phyloP scores from a whole-genome alignment of 1,140 invertebrate genomes.

The Oncopeltus fasciatus region DNA sequence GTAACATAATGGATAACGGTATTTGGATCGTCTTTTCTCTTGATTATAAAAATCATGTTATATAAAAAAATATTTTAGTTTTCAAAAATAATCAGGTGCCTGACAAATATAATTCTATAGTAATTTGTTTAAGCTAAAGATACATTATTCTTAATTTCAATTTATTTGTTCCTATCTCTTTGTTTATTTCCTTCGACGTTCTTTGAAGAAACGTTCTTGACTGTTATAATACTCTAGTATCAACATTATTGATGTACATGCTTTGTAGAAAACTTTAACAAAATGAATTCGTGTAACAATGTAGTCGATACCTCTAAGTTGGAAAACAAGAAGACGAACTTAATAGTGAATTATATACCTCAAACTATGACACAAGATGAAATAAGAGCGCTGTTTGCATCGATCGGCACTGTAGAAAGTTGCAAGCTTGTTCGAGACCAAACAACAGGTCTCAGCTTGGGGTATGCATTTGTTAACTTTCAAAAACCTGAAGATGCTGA shows the following conservation, averaged over 20 bases:
- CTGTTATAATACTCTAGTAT: neutral
- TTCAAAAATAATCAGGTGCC: no score
- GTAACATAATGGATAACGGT: no score
- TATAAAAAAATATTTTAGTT: no score
- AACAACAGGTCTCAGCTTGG: constrained; percentile 60
- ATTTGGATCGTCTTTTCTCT: no score
- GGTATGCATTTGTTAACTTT: constrained; percentile 84
- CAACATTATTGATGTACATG: neutral
- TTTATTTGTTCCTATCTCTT: no score
- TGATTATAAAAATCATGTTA: no score
- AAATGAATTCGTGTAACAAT: neutral
- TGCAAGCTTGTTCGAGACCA: constrained; percentile 98
- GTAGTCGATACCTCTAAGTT: neutral
- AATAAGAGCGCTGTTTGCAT: constrained; percentile 88
- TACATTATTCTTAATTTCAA: no score
- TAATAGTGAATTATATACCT: constrained; percentile 98
- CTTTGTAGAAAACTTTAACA: neutral
- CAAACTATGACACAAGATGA: constrained; percentile 99
- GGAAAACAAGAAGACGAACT: constrained; percentile 90
- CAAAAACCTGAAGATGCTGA: constrained; percentile 66
- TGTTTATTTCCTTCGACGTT: no score
- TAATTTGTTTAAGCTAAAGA: no score
- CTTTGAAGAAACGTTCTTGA: no score
- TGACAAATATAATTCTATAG: no score
- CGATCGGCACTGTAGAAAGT: constrained; percentile 94